A percentile compares a stretch with the other conserved stretches of the same genome.
Evolutionary conservation across 2,888 invertebrate species (phyloP).

Genomic region (Empis livida): DNA sequence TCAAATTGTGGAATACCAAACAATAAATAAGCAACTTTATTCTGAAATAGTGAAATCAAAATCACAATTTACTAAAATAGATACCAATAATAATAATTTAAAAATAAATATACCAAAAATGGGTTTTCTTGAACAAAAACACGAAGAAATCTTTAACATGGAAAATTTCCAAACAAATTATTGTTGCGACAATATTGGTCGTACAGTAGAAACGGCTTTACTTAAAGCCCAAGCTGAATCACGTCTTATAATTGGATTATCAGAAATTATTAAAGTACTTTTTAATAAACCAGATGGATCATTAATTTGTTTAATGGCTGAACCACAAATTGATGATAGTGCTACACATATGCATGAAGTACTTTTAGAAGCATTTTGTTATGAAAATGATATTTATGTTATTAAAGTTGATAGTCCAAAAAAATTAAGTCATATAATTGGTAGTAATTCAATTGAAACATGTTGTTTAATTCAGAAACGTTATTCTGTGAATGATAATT

Average conservation of each 20-base stretch:
- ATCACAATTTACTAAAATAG: too few relatives aligned
- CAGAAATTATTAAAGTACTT: slow-evolving; percentile 30
- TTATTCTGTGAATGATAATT: slow-evolving; percentile 23
- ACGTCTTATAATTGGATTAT: slow-evolving; percentile 33
- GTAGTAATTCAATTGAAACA: slow-evolving; percentile 40
- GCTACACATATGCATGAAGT: slow-evolving; percentile 69
- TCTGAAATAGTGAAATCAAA: too few relatives aligned
- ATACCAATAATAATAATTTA: too few relatives aligned
- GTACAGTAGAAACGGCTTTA: slow-evolving; percentile 29
- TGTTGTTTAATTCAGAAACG: slow-evolving; percentile 36
- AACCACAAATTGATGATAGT: slow-evolving; percentile 54
- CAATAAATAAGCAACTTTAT: too few relatives aligned
- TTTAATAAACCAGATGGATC: slow-evolving; percentile 41
- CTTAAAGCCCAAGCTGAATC: slow-evolving; percentile 30
- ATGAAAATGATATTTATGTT: slow-evolving; percentile 63
- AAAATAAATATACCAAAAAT: too few relatives aligned
- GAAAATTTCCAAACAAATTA: too few relatives aligned
- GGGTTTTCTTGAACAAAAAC: too few relatives aligned
- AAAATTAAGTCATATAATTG: slow-evolving; percentile 37
- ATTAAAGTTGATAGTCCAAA: slow-evolving; percentile 49
- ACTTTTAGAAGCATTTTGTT: slow-evolving; percentile 64
- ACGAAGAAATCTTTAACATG: too few relatives aligned
- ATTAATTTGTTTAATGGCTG: slow-evolving; percentile 55
- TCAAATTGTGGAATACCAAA: too few relatives aligned
- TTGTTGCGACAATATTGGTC: slow-evolving; percentile 23